These are phyloP conservation scores for Ptyas mucosa DNA, from an alignment of 2,113 vertebrate species.

Conservation along the genomic window DNA sequence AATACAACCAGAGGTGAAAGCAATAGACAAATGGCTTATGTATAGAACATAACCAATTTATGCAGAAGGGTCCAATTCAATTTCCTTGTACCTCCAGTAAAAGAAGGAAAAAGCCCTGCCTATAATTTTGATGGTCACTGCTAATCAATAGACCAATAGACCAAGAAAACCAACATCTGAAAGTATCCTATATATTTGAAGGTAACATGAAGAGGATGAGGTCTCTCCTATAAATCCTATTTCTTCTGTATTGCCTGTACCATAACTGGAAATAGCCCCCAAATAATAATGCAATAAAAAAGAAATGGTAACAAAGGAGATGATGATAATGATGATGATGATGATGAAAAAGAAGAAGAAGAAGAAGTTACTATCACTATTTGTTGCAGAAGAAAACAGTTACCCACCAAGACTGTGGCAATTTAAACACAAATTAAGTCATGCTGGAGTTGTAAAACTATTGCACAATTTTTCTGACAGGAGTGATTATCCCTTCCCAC, in stretches of 20 bases:
- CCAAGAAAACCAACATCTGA: background rate
- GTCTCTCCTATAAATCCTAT: background rate
- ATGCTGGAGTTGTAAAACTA: background rate
- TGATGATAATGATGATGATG: background rate
- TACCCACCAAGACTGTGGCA: background rate
- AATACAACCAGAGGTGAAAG: background rate
- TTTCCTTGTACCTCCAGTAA: background rate
- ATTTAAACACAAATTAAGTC: background rate
- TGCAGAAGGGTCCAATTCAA: background rate
- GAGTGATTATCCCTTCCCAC: background rate
- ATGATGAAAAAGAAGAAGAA: no score
- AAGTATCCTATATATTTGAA: background rate
- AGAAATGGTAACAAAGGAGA: background rate
- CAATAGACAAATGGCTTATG: background rate
- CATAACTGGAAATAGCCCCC: no score
- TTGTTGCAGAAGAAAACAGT: background rate
- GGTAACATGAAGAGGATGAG: background rate
- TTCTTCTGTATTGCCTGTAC: background rate
- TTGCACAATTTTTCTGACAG: slow-evolving; percentile 14
- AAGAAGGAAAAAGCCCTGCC: background rate
- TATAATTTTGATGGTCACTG: background rate
- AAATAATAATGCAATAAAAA: background rate
- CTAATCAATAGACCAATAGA: background rate
- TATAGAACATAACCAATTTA: background rate
- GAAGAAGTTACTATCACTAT: background rate